Evolutionary conservation across 2,797 vertebrate species (phyloP), one percentile per base, ranked within the genome.

Genomic region (Leptodactylus fallax): DNA sequence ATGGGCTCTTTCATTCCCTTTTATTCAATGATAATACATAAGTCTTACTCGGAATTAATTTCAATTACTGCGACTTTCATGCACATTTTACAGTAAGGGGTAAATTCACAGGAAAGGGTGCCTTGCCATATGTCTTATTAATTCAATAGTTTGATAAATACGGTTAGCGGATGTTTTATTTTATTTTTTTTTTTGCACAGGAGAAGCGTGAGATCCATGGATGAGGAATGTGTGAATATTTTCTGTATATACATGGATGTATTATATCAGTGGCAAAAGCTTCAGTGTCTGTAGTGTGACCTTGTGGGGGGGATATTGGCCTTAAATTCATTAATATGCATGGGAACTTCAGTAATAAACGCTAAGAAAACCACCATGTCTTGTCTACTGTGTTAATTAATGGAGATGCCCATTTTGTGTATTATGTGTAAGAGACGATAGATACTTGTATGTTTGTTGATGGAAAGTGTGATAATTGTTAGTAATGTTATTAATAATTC

Each of bases 91-190:
- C 56, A 65, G 21, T 49, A 47, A 81, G 58, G 87, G 71, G 69
- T 55, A 76, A 27, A 78, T 77, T 53, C 21, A 36, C n/a, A 56
- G 94, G 95, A 95, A 96, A 95, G 97, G 94, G 97, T 98, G 98
- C 98, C 97, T 99, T 98, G 98, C 96, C 96, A 94, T 97, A 95
- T 96, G 97, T 96, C 96, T 96, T 95, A 96, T 94, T 94, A 91
- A 92, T 96, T 97, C 96, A 19, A 58, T 63, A 60, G 45, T 81
- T 51, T 80, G 51, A 61, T 67, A 58, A 82, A 16, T 58, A 51
- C 61, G 4, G 85, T 90, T 7, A 93, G 95, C 94, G 92, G 90
- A 93, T 94, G 89, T 89, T 92, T 36, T 36, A 36, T 36, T 36
- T 36, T 36, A 36, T 36, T 36, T 36, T 36, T n/a, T n/a, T 93